Evolutionary conservation across 2,888 invertebrate species (phyloP).

Genomic region (Drosophila sordidula): DNA sequence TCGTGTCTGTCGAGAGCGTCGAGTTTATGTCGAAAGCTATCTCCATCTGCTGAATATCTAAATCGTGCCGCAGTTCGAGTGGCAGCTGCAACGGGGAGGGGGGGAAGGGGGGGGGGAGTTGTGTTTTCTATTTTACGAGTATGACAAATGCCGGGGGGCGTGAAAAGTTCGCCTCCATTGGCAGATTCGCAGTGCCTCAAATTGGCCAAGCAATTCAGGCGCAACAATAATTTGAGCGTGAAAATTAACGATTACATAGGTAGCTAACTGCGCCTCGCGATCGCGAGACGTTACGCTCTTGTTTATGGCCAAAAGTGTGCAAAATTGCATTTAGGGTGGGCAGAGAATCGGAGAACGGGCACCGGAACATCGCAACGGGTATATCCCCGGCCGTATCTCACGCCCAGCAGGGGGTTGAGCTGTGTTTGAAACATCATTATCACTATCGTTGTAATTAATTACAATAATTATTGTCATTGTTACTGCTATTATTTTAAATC

Average conservation of each 20-base stretch:
- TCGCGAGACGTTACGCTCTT: background rate
- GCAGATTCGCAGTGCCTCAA: conserved; percentile 14
- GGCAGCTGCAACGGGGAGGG: background rate
- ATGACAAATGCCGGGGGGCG: conserved; percentile 56
- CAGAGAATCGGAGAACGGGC: background rate
- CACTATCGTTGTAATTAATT: too few species aligned
- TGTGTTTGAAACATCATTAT: too few species aligned
- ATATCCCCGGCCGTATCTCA: background rate
- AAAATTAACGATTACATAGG: conserved; percentile 46
- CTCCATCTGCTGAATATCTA: conserved; percentile 19
- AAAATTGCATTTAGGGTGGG: conserved; percentile 35
- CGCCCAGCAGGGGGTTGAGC: conserved; percentile 1
- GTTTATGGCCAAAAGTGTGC: conserved; percentile 38
- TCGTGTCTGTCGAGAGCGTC: conserved; percentile 62
- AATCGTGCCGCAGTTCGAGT: conserved; percentile 8
- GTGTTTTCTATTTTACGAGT: conserved; percentile 18
- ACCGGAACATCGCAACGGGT: background rate
- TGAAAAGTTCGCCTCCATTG: conserved; percentile 10
- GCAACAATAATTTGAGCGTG: conserved; percentile 63
- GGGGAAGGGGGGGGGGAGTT: background rate
- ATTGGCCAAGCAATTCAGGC: conserved; percentile 48
- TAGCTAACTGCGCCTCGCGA: background rate
- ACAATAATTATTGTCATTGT: background rate
- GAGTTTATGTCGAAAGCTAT: conserved; percentile 58
- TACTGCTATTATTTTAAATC: background rate